Base-by-base conservation (phyloP, 2,113 vertebrate species). In the Platichthys flesus region DNA sequence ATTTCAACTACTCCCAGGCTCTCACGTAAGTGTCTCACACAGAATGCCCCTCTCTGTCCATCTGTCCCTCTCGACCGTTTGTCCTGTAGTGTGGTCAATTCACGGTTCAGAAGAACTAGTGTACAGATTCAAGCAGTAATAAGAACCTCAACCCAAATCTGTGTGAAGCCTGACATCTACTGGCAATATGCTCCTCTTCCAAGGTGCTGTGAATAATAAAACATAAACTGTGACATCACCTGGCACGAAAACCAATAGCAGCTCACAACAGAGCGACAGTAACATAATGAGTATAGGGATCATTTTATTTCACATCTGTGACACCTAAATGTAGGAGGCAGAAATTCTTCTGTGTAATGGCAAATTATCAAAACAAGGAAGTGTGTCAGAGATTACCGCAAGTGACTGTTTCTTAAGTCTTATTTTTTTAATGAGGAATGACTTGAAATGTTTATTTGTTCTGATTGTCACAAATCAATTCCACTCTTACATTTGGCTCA, bases 1-100 rank as follows among this genome's bases (percentile, higher is more conserved):
- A 98, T 86, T 97, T 96, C 54, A 99, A 98, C 93, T 99, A 98
- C 86, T 98, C 98, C 37, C 97, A 98, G 94, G 95, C 97, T 20
- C 94, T 99, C 71, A 98, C 95, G 97, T 99, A 92, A 97, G 97
- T 84, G 26, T 68, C 67, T 65, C 64, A 57, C 55, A 15, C 9
- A 18, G 26, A 1, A 14, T 9, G 60, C 42, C 9, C 0, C 35
- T 21, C 21, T 8, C 54, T 23, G 9, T 31, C 8, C 0, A 3
- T 21, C 52, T 16, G 20, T 12, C 51, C 16, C 20, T 13, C 51
- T 18, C 20, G 16, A 10, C 6, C 51, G 0, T n/a, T 54, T n/a
- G 1, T 54, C 10, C 54, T 14, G 14, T 9, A 31, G 16, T 7
- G 58, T 61, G 9, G 4, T 18, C 28, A 31, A 4, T 37, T 15